Percentiles rank a stretch among this genome's conserved stretches.
phyloP scores from a whole-genome alignment of 2,888 invertebrate genomes.

The Tipula confusa region DNA sequence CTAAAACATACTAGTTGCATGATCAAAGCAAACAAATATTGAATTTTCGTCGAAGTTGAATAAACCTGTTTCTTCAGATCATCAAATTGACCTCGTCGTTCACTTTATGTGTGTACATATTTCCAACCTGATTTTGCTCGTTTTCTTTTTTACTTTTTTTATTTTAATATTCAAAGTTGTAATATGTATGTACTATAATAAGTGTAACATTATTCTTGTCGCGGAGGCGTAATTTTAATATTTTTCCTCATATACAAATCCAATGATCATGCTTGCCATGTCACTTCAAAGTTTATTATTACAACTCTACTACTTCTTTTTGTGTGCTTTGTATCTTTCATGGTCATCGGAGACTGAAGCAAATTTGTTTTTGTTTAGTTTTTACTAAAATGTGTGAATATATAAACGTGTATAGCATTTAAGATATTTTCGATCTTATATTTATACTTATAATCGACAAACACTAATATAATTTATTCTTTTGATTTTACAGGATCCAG shows the following conservation, averaged over 20 bases:
- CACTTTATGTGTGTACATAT: neutral
- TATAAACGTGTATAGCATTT: neutral
- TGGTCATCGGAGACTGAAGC: neutral
- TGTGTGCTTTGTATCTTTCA: slow-evolving; percentile 7
- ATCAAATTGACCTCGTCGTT: neutral
- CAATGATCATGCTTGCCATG: neutral
- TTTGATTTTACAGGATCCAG: slow-evolving; percentile 83
- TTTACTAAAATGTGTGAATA: neutral
- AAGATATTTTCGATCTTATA: neutral
- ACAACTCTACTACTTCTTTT: neutral
- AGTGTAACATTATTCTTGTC: neutral
- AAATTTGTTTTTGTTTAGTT: neutral
- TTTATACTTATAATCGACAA: neutral
- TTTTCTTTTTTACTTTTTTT: neutral
- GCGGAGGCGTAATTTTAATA: neutral
- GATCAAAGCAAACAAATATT: neutral
- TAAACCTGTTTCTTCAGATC: slow-evolving; percentile 12
- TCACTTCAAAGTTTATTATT: neutral
- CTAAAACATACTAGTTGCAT: no score
- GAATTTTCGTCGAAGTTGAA: neutral
- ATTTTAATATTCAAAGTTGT: neutral
- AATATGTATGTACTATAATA: neutral
- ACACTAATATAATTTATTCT: slow-evolving; percentile 31
- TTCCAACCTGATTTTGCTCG: neutral
- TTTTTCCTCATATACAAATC: neutral